Evolutionary conservation across 2,113 vertebrate genomes (phyloP).

Genomic region (Cepphus grylle): DNA sequence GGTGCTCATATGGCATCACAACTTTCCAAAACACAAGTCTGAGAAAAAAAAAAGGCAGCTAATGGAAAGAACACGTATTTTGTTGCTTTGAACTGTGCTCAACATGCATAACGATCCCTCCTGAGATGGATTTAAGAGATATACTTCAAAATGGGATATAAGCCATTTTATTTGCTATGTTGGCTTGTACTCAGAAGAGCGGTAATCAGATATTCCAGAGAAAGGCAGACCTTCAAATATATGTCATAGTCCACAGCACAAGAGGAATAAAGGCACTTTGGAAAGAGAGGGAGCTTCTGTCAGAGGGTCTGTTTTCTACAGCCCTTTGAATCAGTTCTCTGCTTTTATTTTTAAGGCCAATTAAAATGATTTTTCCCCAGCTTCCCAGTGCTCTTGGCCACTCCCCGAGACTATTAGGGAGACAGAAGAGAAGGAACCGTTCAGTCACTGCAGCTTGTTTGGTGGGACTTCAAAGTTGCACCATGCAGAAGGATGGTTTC

Average conservation of each 20-base stretch:
- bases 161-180: not conserved
- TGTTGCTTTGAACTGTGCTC: not conserved
- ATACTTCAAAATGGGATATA: fast-evolving
- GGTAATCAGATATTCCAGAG: not conserved
- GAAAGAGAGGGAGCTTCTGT: not conserved
- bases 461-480: not conserved
- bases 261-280: not conserved
- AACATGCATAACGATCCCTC: not conserved
- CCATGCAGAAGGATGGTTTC: not conserved
- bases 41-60: not conserved
- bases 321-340: not conserved
- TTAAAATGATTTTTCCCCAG: not conserved
- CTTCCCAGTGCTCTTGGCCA: not conserved
- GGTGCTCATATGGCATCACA: not conserved
- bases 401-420: not conserved
- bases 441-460: not conserved
- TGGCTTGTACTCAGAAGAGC: not conserved
- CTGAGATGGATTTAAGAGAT: not conserved
- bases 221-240: not conserved
- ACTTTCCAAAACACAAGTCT: not conserved
- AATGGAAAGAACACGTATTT: not conserved
- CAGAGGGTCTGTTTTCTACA: not conserved
- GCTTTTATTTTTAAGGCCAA: not conserved
- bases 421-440: not conserved
- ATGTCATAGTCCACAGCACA: not conserved